Evolutionary conservation across 2,113 vertebrate species (phyloP).

Genomic region (Diadophis punctatus): DNA sequence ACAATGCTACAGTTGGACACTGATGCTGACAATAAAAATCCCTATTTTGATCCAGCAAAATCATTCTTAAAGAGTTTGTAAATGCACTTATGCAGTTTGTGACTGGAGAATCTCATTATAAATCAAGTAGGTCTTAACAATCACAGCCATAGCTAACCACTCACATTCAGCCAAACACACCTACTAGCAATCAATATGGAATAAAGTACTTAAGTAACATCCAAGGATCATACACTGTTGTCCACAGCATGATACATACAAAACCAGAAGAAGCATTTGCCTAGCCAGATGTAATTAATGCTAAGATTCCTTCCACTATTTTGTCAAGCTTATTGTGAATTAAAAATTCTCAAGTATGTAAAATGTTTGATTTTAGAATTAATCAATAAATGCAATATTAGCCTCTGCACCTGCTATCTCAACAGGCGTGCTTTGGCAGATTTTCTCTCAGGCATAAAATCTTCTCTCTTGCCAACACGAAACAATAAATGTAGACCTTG

Average conservation of each 20-base stretch:
- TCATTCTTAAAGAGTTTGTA: not conserved
- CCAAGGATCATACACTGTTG: not conserved
- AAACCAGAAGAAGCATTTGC: not conserved
- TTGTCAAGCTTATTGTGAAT: not conserved
- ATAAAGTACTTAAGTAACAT: not conserved
- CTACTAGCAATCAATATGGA: not conserved
- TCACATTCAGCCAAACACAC: not conserved
- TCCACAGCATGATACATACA: not conserved
- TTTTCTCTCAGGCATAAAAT: slow-evolving; percentile 37
- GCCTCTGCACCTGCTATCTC: not conserved
- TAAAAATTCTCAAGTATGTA: not conserved
- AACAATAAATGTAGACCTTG: slow-evolving; percentile 37
- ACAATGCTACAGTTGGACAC: no score
- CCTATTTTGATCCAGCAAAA: not conserved
- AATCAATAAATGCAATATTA: not conserved
- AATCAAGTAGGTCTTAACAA: not conserved
- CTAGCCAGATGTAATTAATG: not conserved
- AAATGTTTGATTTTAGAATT: not conserved
- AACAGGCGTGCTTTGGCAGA: not conserved
- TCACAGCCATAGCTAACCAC: not conserved
- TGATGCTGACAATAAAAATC: no score
- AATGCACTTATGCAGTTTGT: not conserved
- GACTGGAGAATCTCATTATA: not conserved
- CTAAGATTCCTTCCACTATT: not conserved
- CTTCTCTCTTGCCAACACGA: slow-evolving; percentile 27